Conservation (phyloP, 2,113 vertebrate genomes). For the Festucalex cinctus region DNA sequence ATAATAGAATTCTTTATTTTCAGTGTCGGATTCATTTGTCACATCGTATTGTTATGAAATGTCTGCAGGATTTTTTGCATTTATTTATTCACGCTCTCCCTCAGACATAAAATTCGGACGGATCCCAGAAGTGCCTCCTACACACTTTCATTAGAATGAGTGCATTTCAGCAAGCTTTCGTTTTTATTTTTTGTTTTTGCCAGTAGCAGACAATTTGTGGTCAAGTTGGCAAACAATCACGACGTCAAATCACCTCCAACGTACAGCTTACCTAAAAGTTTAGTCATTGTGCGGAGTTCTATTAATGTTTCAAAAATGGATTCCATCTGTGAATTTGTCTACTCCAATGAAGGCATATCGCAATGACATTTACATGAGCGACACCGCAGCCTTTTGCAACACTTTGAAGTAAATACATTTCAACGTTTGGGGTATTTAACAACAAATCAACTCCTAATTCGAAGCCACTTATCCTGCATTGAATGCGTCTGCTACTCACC, state of each 20-base stretch:
- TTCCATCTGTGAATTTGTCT: background rate
- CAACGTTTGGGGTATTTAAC: background rate
- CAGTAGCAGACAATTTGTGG: slow-evolving; percentile 16
- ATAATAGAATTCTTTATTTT: slow-evolving; percentile 37
- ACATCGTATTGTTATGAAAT: slow-evolving; percentile 39
- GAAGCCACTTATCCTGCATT: background rate
- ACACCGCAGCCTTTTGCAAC: background rate
- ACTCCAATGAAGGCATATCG: no score
- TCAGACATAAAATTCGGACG: slow-evolving; percentile 30
- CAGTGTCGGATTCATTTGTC: slow-evolving; percentile 34
- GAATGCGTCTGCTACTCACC: background rate
- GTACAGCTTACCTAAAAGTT: background rate
- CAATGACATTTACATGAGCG: background rate
- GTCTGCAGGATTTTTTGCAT: slow-evolving; percentile 30
- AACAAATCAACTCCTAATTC: background rate
- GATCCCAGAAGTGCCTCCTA: slow-evolving; percentile 25
- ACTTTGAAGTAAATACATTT: background rate
- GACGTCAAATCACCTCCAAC: slow-evolving; percentile 5
- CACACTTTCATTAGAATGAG: slow-evolving; percentile 25
- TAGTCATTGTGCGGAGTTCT: background rate
- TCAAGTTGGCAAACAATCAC: slow-evolving; percentile 22
- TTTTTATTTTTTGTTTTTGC: slow-evolving; percentile 23
- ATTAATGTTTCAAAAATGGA: background rate
- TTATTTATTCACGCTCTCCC: slow-evolving; percentile 24
- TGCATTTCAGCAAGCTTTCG: slow-evolving; percentile 8